phyloP scores from a whole-genome alignment of 2,113 vertebrate species.

The Epinephelus cyanopodus region DNA sequence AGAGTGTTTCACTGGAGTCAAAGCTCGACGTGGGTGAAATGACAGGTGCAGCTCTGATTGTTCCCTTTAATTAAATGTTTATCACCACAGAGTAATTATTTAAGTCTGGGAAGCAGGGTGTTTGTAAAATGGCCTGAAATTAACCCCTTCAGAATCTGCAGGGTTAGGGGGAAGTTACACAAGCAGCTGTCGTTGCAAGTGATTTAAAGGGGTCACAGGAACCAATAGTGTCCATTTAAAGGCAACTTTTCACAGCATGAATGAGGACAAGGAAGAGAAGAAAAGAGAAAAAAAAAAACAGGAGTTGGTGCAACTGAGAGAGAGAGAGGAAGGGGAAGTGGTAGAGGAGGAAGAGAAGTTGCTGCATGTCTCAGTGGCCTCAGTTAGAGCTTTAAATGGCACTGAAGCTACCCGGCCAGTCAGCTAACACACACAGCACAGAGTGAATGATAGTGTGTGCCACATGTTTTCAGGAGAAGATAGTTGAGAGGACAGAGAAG shows the following conservation, averaged over 20 bases:
- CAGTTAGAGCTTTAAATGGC: conserved; percentile 42
- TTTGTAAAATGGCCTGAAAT: background rate
- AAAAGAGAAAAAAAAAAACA: background rate
- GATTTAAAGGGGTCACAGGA: conserved; percentile 12
- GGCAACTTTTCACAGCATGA: conserved; percentile 25
- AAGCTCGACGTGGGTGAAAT: background rate
- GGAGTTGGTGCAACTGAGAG: conserved; percentile 37
- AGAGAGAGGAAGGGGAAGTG: conserved; percentile 70
- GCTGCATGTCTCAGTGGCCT: conserved; percentile 27
- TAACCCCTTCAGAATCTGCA: background rate
- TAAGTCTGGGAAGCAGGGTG: background rate
- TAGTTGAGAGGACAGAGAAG: background rate
- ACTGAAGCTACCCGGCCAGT: background rate
- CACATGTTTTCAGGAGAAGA: conserved; percentile 5
- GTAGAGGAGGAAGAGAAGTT: conserved; percentile 54
- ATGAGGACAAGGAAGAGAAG: conserved; percentile 42
- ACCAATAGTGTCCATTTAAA: conserved; percentile 56
- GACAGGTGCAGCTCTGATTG: background rate
- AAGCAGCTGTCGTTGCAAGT: background rate
- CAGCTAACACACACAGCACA: background rate
- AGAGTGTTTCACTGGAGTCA: background rate
- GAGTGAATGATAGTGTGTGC: background rate
- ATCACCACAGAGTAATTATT: background rate
- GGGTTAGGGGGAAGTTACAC: background rate
- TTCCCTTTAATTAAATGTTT: background rate